These are phyloP conservation scores for Saturnia japonica DNA, from an alignment of 2,888 invertebrate genomes.

Conservation along the genomic window DNA sequence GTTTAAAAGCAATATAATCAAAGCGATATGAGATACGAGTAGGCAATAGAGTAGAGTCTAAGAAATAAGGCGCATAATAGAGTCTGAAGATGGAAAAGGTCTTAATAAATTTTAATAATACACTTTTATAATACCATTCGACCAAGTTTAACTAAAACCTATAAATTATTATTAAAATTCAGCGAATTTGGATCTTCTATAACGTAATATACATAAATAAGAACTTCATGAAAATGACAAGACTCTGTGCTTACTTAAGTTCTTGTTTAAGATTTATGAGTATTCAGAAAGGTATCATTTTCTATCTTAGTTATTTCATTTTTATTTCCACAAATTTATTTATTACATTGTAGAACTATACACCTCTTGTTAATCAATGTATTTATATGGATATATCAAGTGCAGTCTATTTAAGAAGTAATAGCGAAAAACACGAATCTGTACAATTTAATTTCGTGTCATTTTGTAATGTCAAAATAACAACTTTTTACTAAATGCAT, in stretches of 20 bases:
- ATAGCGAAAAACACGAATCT: too few relatives aligned
- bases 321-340: too few relatives aligned
- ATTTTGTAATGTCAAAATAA: too few relatives aligned
- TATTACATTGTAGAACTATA: neutral
- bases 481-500: too few relatives aligned
- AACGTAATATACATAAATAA: neutral
- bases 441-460: too few relatives aligned
- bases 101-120: neutral
- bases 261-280: neutral
- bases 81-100: neutral
- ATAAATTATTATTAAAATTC: conserved; percentile 2
- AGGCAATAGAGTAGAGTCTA: neutral
- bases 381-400: too few relatives aligned
- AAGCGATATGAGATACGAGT: neutral
- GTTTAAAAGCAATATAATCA: neutral
- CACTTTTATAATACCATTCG: neutral
- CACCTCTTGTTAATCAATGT: too few relatives aligned
- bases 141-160: neutral
- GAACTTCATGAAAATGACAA: neutral
- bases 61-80: neutral
- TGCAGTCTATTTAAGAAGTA: too few relatives aligned
- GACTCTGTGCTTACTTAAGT: neutral
- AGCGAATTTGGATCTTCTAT: neutral
- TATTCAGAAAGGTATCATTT: neutral
- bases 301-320: neutral